These are phyloP conservation scores for Serinus canaria DNA, from an alignment of 2,113 vertebrate species.

Conservation along the genomic window DNA sequence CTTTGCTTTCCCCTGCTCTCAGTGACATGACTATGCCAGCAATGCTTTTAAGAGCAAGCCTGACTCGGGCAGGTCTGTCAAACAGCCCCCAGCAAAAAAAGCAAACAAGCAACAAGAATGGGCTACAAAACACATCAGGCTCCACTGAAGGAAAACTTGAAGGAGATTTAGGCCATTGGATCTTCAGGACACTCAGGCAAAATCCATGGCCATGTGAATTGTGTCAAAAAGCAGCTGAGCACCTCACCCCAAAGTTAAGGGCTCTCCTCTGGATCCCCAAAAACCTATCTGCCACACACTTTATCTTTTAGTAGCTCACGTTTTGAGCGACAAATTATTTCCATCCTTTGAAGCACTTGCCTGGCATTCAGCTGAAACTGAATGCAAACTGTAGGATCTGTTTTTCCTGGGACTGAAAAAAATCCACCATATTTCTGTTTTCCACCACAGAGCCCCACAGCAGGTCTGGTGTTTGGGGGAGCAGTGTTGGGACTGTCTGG, in stretches of 20 bases:
- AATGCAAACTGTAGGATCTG: not conserved
- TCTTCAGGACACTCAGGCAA: not conserved
- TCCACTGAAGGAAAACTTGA: not conserved
- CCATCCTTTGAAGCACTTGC: not conserved
- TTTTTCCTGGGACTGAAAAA: not conserved
- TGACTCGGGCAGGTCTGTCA: slow-evolving; percentile 25
- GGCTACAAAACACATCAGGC: not conserved
- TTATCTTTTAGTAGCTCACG: not conserved
- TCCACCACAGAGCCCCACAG: not conserved
- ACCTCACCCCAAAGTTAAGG: not conserved
- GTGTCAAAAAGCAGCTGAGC: not conserved
- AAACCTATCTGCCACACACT: not conserved
- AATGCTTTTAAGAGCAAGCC: slow-evolving; percentile 49
- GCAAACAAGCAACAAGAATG: not conserved
- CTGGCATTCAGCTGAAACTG: not conserved
- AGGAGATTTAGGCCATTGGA: not conserved
- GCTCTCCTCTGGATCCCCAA: not conserved
- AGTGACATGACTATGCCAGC: slow-evolving; percentile 30
- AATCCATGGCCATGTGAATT: not conserved
- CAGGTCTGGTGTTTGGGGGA: not conserved
- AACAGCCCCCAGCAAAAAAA: slow-evolving; percentile 10
- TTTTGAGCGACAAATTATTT: not conserved
- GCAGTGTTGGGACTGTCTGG: not conserved
- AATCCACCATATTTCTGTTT: not conserved
- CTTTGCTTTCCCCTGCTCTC: not conserved